Evolutionary conservation across 1,140 invertebrate genomes (phyloP).

Genomic region (Chelonus insularis): DNA sequence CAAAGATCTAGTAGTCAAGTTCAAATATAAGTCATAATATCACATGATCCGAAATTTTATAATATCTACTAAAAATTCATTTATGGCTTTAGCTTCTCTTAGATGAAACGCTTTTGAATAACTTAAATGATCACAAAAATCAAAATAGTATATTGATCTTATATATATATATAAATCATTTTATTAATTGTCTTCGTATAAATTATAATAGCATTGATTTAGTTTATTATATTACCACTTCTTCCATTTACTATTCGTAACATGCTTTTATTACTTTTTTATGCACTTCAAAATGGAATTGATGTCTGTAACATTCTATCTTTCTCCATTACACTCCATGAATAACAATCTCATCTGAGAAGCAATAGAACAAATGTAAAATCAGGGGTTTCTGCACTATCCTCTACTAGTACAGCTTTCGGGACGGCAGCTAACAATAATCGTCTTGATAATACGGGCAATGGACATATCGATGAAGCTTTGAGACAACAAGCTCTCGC

Average conservation of each 20-base stretch:
- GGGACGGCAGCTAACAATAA: constrained; percentile 77
- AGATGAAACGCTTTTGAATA: too few species aligned
- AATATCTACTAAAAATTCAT: too few species aligned
- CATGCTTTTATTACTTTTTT: constrained; percentile 35
- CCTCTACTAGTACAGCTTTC: constrained; percentile 85
- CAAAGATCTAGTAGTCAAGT: too few species aligned
- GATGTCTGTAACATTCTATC: constrained; percentile 23
- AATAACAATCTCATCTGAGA: constrained; percentile 49
- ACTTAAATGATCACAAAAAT: too few species aligned
- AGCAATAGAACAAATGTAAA: constrained; percentile 86
- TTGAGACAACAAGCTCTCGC: constrained; percentile 85
- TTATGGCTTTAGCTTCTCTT: too few species aligned
- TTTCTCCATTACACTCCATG: constrained; percentile 33
- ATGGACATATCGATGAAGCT: constrained; percentile 81
- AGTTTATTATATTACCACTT: too few species aligned
- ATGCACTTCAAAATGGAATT: constrained; percentile 24
- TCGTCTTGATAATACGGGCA: constrained; percentile 69
- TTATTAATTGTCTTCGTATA: too few species aligned
- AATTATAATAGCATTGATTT: too few species aligned
- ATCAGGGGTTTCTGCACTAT: constrained; percentile 86
- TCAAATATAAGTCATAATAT: too few species aligned
- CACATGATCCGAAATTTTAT: too few species aligned
- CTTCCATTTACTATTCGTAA: constrained; percentile 59
- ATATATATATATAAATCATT: too few species aligned
- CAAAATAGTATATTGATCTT: too few species aligned